Base-by-base conservation (phyloP, 2,113 vertebrate genomes). In the Coptodon rendalli region DNA sequence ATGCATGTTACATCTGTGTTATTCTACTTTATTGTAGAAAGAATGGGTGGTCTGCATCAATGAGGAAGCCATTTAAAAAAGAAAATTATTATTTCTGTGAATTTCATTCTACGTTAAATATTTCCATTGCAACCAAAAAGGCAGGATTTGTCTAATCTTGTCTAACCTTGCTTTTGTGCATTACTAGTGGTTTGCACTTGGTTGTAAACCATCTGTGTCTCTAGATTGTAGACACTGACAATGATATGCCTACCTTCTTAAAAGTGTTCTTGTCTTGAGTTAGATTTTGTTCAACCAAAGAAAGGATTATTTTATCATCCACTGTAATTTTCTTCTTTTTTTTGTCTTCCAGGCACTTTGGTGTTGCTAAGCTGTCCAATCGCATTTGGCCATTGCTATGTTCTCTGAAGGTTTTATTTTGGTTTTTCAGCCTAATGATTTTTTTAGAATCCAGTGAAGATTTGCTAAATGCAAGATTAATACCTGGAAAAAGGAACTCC, bases 381-480 rank as follows among this genome's bases (percentile, higher is more conserved):
- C 4, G 1, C 17, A 38, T 38, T 66, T 66, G 0, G 19, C 61
- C 10, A 66, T 0, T 66, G 0, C 68, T 11, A 2, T 31, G 36
- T 43, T 71, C 63, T 71, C 63, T 43, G n/a, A 66, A 66, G 31
- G 61, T n/a, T 66, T 66, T 38, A 38, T 38, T 71, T 71, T 40
- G 63, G 38, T 34, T 59, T 59, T 10, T 2, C 2, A 43, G 5
- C 43, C 43, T 45, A 12, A 45, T 45, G 36, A 12, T 66, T 66
- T 38, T 14, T 43, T 71, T 40, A 68, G 34, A 40, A 14, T 43
- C 7, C 12, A 71, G 11, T 68, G 19, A 68, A 40, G 11, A 14
- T 4, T 0, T 24, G n/a, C 40, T 0, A 68, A 68, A 68, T 40
- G 5, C n/a, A 40, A 68, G n/a, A 40, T 71, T n/a, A 71, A 71